Percentiles rank a stretch among this genome's conserved stretches.
Evolutionary conservation across 2,113 vertebrate genomes (phyloP).

Genomic region (Balaenoptera acutorostrata): DNA sequence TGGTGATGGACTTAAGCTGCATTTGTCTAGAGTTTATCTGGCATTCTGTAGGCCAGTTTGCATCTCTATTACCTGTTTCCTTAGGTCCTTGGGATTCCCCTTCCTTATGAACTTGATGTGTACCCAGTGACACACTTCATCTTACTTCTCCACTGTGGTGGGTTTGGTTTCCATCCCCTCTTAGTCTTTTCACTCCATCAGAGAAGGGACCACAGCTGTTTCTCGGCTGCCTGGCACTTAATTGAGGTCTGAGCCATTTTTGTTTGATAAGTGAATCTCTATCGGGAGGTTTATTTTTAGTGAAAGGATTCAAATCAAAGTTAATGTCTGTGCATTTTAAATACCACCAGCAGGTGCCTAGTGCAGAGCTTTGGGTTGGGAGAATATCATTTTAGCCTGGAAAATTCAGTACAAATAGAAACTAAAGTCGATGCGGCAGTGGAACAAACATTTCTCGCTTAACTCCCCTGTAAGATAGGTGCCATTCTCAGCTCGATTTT

Average conservation of each 20-base stretch:
- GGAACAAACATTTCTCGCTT: not conserved
- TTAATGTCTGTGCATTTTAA: conserved; percentile 11
- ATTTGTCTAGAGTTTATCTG: not conserved
- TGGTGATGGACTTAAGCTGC: not conserved
- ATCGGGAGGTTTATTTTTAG: not conserved
- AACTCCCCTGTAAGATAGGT: not conserved
- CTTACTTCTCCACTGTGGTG: not conserved
- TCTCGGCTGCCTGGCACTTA: not conserved
- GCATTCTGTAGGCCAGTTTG: not conserved
- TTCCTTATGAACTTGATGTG: not conserved
- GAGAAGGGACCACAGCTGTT: not conserved
- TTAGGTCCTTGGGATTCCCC: not conserved
- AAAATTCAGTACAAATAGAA: not conserved
- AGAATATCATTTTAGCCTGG: not conserved
- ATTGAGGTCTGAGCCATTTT: not conserved
- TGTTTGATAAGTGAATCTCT: not conserved
- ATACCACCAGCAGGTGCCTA: not conserved
- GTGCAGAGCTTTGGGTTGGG: not conserved
- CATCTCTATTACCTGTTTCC: not conserved
- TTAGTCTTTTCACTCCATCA: not conserved
- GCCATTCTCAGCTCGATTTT: not conserved
- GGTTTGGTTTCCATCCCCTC: not conserved
- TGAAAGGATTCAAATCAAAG: not conserved
- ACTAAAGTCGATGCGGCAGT: not conserved
- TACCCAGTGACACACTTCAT: not conserved